Conservation (phyloP, 2,888 invertebrate genomes). For the Coronaproctus castanopsis region DNA sequence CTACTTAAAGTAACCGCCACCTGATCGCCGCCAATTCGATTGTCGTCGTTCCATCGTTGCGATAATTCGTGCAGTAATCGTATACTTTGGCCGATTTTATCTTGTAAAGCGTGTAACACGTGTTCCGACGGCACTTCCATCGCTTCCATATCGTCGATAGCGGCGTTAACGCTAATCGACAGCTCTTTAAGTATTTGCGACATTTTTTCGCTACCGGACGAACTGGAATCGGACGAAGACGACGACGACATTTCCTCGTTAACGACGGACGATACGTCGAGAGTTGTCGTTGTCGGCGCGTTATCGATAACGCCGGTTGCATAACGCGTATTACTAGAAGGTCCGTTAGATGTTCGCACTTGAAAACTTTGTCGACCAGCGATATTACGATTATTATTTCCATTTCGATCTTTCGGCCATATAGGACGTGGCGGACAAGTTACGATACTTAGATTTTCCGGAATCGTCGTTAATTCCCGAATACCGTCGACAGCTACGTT, state of each 20-base stretch:
- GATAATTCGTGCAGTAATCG: not conserved
- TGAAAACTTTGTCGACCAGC: no score
- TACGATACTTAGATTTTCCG: not conserved
- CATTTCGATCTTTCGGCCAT: not conserved
- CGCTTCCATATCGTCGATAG: slow-evolving; percentile 1
- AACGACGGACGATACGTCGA: not conserved
- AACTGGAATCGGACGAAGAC: not conserved
- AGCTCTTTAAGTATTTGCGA: not conserved
- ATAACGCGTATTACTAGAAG: no score
- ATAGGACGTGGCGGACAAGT: not conserved
- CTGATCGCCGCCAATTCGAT: slow-evolving; percentile 13
- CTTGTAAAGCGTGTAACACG: not conserved
- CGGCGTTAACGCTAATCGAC: slow-evolving; percentile 3
- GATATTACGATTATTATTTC: no score
- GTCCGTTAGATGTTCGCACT: no score
- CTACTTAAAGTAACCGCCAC: slow-evolving; percentile 1
- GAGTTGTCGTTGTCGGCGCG: not conserved
- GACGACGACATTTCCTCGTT: not conserved
- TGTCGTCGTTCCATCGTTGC: slow-evolving; percentile 13
- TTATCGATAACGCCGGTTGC: not conserved
- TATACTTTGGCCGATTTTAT: slow-evolving; percentile 4
- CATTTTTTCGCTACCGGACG: not conserved
- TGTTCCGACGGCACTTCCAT: slow-evolving; percentile 1
- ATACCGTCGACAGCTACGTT: not conserved
- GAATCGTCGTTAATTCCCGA: not conserved